These are phyloP conservation scores for Gallinago solitaria DNA, from an alignment of 2,797 vertebrate genomes.

Conservation along the genomic window DNA sequence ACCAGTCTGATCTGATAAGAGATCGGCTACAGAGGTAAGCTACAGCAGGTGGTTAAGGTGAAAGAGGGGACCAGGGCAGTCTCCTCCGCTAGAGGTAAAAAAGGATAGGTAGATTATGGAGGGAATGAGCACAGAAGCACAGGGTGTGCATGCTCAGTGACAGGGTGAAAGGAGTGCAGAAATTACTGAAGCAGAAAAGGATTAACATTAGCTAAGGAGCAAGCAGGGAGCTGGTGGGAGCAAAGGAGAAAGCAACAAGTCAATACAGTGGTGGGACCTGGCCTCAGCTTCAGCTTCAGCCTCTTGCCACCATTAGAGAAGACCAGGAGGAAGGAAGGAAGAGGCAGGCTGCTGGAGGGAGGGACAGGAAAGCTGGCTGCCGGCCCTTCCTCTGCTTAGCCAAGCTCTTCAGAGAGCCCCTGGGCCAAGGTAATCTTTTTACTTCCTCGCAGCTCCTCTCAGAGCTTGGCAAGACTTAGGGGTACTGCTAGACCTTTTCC, in stretches of 20 bases:
- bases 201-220: background rate
- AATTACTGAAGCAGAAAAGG: background rate
- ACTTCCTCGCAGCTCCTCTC: background rate
- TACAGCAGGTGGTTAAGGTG: background rate
- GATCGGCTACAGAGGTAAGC: background rate
- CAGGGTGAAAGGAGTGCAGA: background rate
- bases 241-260: background rate
- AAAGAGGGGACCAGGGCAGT: background rate
- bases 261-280: background rate
- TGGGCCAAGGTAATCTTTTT: background rate
- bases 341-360: background rate
- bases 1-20: background rate
- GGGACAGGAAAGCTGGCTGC: constrained; percentile 8
- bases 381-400: background rate
- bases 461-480: background rate
- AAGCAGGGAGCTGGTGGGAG: background rate
- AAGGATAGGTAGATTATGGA: background rate
- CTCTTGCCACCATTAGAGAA: background rate
- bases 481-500: background rate
- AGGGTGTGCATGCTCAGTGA: background rate
- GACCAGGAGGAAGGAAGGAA: constrained; percentile 20
- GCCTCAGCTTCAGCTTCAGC: background rate
- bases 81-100: background rate
- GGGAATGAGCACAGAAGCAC: background rate
- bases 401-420: background rate